A percentile compares a stretch with the other conserved stretches of the same genome.
Conservation (phyloP, 2,888 invertebrate genomes). For the Vanessa cardui region DNA sequence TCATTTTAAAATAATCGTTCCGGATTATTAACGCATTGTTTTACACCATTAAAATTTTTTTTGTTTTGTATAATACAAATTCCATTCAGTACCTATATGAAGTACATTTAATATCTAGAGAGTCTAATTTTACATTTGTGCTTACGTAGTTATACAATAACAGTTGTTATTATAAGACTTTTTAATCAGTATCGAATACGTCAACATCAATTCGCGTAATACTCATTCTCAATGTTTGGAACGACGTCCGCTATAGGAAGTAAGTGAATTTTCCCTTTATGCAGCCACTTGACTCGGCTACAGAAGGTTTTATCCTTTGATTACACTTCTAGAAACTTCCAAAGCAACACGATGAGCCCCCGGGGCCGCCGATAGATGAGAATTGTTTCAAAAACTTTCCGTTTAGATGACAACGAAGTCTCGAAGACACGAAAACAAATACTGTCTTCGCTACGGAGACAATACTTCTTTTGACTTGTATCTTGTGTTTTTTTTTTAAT, state of each 20-base stretch:
- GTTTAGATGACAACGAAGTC: constrained; percentile 44
- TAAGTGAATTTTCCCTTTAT: constrained; percentile 78
- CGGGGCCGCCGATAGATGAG: constrained; percentile 54
- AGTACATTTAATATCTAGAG: too few relatives aligned
- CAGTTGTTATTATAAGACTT: too few relatives aligned
- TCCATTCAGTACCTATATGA: too few relatives aligned
- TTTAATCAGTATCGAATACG: constrained; percentile 41
- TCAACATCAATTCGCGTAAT: constrained; percentile 43
- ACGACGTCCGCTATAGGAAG: constrained; percentile 65
- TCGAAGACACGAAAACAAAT: constrained; percentile 15
- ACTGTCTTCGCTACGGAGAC: background rate
- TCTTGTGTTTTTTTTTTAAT: background rate
- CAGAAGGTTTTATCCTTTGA: constrained; percentile 73
- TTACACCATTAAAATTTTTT: too few relatives aligned
- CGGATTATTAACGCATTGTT: too few relatives aligned
- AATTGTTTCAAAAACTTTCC: constrained; percentile 60
- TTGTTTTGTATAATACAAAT: too few relatives aligned
- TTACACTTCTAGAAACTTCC: constrained; percentile 62
- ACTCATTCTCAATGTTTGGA: constrained; percentile 66
- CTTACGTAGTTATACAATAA: too few relatives aligned
- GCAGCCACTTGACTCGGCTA: constrained; percentile 68
- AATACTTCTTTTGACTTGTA: background rate
- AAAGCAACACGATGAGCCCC: constrained; percentile 56
- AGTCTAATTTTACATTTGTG: too few relatives aligned
- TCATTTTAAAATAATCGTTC: too few relatives aligned